Evolutionary conservation across 2,888 invertebrate genomes (phyloP).

Genomic region (Xanthia icteritia): DNA sequence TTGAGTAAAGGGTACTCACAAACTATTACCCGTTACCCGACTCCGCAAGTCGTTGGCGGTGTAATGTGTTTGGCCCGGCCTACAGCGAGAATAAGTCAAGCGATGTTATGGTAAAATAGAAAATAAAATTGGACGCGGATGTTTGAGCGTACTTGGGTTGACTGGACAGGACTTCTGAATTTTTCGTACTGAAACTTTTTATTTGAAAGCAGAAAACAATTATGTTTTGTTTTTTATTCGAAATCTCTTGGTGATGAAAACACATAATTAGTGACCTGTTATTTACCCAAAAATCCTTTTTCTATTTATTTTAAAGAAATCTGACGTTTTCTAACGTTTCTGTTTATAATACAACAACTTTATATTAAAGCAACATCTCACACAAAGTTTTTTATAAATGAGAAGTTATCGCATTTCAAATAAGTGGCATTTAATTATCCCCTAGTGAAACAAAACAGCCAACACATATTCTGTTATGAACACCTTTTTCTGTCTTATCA

Average conservation of each 20-base stretch:
- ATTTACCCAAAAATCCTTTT: background rate
- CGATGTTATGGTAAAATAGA: conserved; percentile 67
- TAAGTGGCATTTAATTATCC: background rate
- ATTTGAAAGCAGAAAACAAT: background rate
- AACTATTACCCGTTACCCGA: conserved; percentile 52
- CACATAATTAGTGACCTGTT: no score
- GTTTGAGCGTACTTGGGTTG: background rate
- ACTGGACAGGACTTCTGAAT: conserved; percentile 13
- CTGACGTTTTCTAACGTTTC: background rate
- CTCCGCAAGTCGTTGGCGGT: conserved; percentile 43
- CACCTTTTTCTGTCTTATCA: background rate
- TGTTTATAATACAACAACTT: no score
- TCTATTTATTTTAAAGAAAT: background rate
- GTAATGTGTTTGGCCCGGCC: conserved; percentile 64
- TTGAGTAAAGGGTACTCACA: conserved; percentile 42
- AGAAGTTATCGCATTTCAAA: background rate
- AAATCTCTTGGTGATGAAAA: background rate
- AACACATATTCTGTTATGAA: background rate
- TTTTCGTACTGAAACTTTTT: background rate
- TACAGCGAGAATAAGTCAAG: conserved; percentile 63
- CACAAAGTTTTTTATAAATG: background rate
- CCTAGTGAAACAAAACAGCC: background rate
- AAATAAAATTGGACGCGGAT: conserved; percentile 64
- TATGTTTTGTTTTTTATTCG: no score
- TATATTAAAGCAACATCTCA: background rate